Conservation (phyloP, 2,113 vertebrate genomes). For the Pan troglodytes region DNA sequence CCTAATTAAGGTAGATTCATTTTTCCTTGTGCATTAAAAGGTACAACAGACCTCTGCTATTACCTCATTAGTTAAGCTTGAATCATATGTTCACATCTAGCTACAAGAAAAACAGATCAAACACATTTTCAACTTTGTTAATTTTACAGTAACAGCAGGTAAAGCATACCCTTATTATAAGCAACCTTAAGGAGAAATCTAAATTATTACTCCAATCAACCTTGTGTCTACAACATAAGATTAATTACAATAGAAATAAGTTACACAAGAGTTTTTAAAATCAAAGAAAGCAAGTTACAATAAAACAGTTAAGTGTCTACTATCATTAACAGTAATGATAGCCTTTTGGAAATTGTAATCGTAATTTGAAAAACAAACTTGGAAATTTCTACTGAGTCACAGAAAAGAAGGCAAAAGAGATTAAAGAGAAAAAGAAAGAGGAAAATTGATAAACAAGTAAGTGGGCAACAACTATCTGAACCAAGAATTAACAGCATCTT, state of each 20-base stretch:
- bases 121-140: neutral
- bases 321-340: neutral
- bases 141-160: neutral
- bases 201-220: neutral
- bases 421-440: neutral
- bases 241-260: neutral
- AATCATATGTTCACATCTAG: neutral
- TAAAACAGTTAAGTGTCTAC: neutral
- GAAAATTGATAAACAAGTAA: neutral
- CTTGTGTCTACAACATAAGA: neutral
- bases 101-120: neutral
- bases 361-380: neutral
- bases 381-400: neutral
- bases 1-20: neutral
- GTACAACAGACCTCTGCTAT: neutral
- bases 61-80: neutral
- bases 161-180: neutral
- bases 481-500: neutral
- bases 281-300: neutral
- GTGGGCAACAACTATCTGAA: neutral
- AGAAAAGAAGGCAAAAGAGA: neutral
- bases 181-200: neutral
- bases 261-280: neutral
- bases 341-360: neutral
- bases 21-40: neutral